A percentile compares a stretch with the other conserved stretches of the same genome.
Conservation (phyloP, 2,113 vertebrate genomes). For the Rhinoderma darwinii region DNA sequence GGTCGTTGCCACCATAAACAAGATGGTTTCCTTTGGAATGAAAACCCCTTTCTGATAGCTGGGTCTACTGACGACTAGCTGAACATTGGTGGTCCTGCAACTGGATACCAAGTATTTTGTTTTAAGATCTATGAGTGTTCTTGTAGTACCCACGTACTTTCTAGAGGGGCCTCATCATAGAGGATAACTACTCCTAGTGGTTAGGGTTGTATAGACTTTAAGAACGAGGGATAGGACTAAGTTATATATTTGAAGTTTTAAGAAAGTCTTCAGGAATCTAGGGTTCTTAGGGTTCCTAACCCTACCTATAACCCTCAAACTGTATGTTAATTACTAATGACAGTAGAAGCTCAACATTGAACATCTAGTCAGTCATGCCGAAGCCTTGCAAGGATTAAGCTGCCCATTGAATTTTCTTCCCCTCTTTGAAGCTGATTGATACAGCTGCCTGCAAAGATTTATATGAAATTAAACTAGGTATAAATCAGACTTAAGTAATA, state of each 20-base stretch:
- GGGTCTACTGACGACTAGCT: background rate
- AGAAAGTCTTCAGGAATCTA: background rate
- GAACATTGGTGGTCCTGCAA: background rate
- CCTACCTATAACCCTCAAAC: background rate
- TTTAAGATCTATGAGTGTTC: too few relatives aligned
- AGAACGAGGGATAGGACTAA: background rate
- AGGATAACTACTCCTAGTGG: background rate
- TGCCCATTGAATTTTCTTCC: background rate
- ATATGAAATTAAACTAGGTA: constrained; percentile 41
- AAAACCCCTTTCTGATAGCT: background rate
- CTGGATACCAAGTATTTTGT: too few relatives aligned
- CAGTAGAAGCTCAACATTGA: background rate
- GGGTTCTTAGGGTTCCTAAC: background rate
- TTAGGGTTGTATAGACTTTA: background rate
- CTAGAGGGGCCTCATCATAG: background rate
- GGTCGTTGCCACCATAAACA: background rate
- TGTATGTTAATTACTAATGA: background rate
- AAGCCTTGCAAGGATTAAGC: constrained; percentile 4
- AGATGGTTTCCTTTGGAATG: background rate
- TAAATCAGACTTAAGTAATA: constrained; percentile 48
- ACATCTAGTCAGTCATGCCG: constrained; percentile 1
- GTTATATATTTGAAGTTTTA: background rate
- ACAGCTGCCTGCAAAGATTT: background rate
- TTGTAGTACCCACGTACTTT: background rate
- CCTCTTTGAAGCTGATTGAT: constrained; percentile 31